These are phyloP conservation scores for Epizoanthus scotinus DNA, from an alignment of 92 coral and sea anemone species.

Conservation along the genomic window DNA sequence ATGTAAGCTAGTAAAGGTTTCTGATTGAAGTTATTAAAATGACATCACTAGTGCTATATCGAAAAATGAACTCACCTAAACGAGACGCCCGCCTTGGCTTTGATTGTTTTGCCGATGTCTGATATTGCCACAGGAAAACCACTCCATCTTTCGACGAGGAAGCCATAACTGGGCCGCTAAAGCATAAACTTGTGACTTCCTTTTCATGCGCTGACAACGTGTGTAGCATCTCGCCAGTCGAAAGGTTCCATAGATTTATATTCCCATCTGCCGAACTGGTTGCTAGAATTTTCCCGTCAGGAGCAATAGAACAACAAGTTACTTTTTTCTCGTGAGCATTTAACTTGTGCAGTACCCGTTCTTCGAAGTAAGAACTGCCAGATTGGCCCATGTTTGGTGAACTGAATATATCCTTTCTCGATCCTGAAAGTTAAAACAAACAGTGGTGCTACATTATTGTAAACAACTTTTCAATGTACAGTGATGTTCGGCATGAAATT, in stretches of 20 bases:
- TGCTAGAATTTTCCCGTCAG: constrained; percentile 78
- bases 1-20: background rate
- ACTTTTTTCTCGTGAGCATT: constrained; percentile 75
- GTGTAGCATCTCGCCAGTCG: constrained; percentile 69
- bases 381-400: constrained; percentile 63
- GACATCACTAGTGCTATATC: no score
- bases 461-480: no score
- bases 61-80: constrained; percentile 72
- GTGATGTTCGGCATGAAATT: no score
- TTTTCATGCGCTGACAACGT: constrained; percentile 72
- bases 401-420: constrained; percentile 31
- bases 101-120: constrained; percentile 53
- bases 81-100: constrained; percentile 77
- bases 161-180: constrained; percentile 79
- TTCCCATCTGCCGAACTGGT: constrained; percentile 85
- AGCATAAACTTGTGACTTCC: constrained; percentile 76
- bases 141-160: constrained; percentile 77
- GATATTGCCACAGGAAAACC: constrained; percentile 85
- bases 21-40: no score
- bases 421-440: constrained; percentile 12
- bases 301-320: constrained; percentile 71
- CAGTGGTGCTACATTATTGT: background rate
- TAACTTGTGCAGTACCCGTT: constrained; percentile 53
- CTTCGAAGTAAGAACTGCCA: constrained; percentile 70
- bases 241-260: constrained; percentile 74